phyloP scores from a whole-genome alignment of 2,888 invertebrate species.

The Diarsia dahlii region DNA sequence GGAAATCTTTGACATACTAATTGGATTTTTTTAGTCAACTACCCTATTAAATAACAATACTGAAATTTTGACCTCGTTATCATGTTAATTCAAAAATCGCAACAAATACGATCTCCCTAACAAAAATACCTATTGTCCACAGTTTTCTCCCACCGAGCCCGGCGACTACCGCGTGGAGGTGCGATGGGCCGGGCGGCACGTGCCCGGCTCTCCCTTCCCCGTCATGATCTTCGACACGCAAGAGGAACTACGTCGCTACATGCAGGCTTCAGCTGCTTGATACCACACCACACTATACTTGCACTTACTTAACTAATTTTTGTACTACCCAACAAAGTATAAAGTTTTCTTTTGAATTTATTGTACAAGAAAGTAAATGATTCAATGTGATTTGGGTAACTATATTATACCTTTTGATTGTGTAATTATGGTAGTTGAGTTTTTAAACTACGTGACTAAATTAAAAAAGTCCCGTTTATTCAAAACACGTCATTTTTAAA shows the following conservation, averaged over 20 bases:
- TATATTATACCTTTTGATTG: not conserved
- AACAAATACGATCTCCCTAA: not conserved
- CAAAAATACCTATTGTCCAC: not conserved
- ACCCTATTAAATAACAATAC: too few relatives aligned
- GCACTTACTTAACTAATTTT: constrained; percentile 5
- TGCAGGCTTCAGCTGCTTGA: constrained; percentile 85
- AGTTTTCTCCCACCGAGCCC: constrained; percentile 99
- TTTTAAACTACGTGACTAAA: too few relatives aligned
- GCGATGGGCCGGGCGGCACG: constrained; percentile 98
- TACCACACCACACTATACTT: constrained; percentile 24
- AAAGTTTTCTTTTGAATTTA: not conserved
- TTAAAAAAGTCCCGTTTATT: too few relatives aligned
- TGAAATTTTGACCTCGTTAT: too few relatives aligned
- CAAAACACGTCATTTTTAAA: too few relatives aligned
- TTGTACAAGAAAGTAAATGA: not conserved
- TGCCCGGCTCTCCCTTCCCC: constrained; percentile 99
- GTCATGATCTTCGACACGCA: constrained; percentile 99
- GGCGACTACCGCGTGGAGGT: constrained; percentile 99
- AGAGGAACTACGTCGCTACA: constrained; percentile 96
- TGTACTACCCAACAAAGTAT: not conserved
- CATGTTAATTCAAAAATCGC: too few relatives aligned
- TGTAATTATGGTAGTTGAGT: too few relatives aligned
- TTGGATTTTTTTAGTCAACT: too few relatives aligned
- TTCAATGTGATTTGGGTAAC: not conserved
- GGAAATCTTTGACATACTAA: too few relatives aligned